Conservation (phyloP, 2,797 vertebrate species). For the Podargus strigoides region DNA sequence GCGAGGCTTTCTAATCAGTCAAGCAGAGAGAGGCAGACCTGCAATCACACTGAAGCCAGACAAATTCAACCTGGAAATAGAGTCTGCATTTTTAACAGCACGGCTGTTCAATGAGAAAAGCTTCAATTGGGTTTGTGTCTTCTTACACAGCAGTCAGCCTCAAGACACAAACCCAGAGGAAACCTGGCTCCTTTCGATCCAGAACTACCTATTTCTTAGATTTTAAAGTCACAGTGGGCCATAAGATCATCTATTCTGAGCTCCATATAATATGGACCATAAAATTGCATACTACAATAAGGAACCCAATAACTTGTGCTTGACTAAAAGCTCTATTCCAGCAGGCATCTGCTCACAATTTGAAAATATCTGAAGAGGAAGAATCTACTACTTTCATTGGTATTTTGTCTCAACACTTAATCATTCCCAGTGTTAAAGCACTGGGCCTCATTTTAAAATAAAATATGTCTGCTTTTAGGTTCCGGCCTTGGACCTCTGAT, state of each 20-base stretch:
- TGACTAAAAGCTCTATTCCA: conserved; percentile 21
- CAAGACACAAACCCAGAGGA: conserved; percentile 43
- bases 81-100: not conserved
- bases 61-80: not conserved
- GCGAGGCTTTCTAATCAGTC: not conserved
- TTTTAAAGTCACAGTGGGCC: conserved; percentile 49
- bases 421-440: conserved; percentile 24
- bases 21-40: not conserved
- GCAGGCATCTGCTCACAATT: conserved; percentile 47
- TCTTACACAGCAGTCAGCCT: conserved; percentile 26
- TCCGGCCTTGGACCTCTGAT: not conserved
- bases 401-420: conserved; percentile 58
- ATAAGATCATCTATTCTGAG: conserved; percentile 49
- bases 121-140: not conserved
- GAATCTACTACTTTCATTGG: conserved; percentile 24
- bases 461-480: conserved; percentile 24
- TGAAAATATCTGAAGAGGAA: conserved; percentile 42
- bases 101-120: not conserved
- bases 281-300: conserved; percentile 41
- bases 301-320: conserved; percentile 29
- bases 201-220: conserved; percentile 36
- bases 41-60: not conserved
- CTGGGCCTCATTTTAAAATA: conserved; percentile 24
- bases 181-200: conserved; percentile 40
- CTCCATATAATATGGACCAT: conserved; percentile 29